Base-by-base conservation (phyloP, 2,888 invertebrate species). In the Scaptomyza flava region DNA sequence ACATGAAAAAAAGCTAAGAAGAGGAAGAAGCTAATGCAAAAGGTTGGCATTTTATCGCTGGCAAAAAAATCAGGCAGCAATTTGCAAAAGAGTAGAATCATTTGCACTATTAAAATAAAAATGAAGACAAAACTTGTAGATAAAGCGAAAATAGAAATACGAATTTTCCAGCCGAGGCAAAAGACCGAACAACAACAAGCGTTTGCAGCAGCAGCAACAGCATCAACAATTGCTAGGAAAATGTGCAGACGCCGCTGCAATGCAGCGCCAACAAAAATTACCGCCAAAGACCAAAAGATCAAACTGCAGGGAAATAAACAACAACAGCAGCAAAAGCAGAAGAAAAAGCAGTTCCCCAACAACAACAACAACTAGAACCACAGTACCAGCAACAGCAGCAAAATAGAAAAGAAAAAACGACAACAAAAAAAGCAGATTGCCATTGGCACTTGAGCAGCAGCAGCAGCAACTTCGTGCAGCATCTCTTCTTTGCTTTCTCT, bases 211-310 rank as follows among this genome's bases (percentile, higher is more conserved):
- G 34, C 64, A 59, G 30, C 67, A 38, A 8, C 67, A 47, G 58
- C 67, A 61, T 48, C 66, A 65, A 70, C 76, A 68, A 80, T 65
- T 77, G 72, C 70, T 59, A 60, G 54, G 73, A 81, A 84, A 84
- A 87, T 74, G 69, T 74, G 87, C 73, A 86, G 72, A 72, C 71
- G 65, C 62, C 67, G 73, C 71, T 51, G 64, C 56, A 47, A 59
- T 68, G 66, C 71, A 57, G 62, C 58, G 59, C 64, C 72, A 72
- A 77, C 73, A 80, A 89, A 86, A 86, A 89, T 85, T 89, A 85
- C 89, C 85, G 89, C 85, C 85, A 85, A 84, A 85, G 85, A 87
- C 85, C 89, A 87, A 85, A 89, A 85, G 85, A 85, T 85, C 85
- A 85, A 85, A 79, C 81, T 74, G 70, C 73, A 80, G 62, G 72